These are phyloP conservation scores for Parauchenoglanis punctatus DNA, from an alignment of 2,797 vertebrate species.

Conservation along the genomic window DNA sequence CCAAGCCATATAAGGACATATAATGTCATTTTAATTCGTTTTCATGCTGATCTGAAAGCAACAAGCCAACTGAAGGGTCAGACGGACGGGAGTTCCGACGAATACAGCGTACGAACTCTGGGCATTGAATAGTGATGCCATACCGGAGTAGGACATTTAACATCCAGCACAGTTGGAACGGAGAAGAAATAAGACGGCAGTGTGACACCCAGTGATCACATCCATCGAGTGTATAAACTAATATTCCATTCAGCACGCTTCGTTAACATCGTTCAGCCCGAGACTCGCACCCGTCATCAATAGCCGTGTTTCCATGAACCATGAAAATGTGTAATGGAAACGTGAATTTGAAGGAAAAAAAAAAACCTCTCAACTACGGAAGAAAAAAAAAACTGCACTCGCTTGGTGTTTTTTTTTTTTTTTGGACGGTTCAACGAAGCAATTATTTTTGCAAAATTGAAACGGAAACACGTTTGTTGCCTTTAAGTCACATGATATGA, in stretches of 20 bases:
- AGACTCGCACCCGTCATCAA: not conserved
- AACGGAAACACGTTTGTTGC: too few species aligned
- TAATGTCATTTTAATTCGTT: not conserved
- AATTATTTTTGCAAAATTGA: too few species aligned
- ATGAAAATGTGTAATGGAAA: too few species aligned
- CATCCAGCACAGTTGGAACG: not conserved
- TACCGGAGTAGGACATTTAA: not conserved
- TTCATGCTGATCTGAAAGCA: not conserved
- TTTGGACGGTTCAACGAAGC: too few species aligned
- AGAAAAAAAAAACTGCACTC: too few species aligned
- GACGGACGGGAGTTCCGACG: not conserved
- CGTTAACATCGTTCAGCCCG: not conserved
- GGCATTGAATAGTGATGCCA: not conserved
- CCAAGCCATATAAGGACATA: not conserved
- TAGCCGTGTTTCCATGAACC: too few species aligned
- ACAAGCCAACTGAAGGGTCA: not conserved
- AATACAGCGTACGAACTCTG: not conserved
- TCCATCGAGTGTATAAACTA: not conserved
- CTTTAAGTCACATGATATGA: too few species aligned
- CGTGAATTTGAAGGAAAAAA: too few species aligned
- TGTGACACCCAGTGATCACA: not conserved
- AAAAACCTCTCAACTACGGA: too few species aligned
- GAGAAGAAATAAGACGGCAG: not conserved
- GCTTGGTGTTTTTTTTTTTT: too few species aligned
- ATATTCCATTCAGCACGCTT: not conserved